A percentile compares a stretch with the other conserved stretches of the same genome.
Evolutionary conservation across 2,888 invertebrate genomes (phyloP).

Genomic region (Cataglyphis rosenhaueri): DNA sequence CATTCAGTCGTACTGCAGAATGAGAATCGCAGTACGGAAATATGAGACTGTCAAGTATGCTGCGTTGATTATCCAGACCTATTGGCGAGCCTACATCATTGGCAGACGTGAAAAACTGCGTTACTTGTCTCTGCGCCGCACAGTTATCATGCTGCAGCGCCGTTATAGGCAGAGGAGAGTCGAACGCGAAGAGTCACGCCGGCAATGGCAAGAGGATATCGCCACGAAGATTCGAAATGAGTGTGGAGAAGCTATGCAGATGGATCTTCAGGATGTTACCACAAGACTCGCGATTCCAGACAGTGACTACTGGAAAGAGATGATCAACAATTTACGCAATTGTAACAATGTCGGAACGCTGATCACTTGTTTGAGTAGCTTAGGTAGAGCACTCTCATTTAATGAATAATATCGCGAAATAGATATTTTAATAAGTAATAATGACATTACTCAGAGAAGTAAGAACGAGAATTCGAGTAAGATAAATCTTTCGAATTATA

Average conservation of each 20-base stretch:
- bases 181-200: background rate
- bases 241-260: background rate
- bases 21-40: conserved; percentile 66
- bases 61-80: conserved; percentile 25
- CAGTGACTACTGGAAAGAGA: conserved; percentile 21
- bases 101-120: conserved; percentile 15
- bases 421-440: background rate
- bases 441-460: background rate
- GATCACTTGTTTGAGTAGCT: background rate
- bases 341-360: conserved; percentile 14
- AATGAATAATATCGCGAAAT: background rate
- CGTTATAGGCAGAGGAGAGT: conserved; percentile 17
- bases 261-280: conserved; percentile 66
- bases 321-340: background rate
- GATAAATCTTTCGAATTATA: background rate
- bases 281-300: conserved; percentile 58
- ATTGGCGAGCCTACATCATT: conserved; percentile 46
- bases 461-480: background rate
- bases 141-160: conserved; percentile 44
- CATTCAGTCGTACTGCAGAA: conserved; percentile 76
- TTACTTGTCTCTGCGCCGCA: conserved; percentile 32
- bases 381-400: conserved; percentile 19
- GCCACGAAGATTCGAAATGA: conserved; percentile 19
- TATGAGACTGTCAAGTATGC: conserved; percentile 10
- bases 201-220: background rate